These are phyloP conservation scores for Philopedon plagiatum DNA, from an alignment of 2,888 invertebrate species.

Conservation along the genomic window DNA sequence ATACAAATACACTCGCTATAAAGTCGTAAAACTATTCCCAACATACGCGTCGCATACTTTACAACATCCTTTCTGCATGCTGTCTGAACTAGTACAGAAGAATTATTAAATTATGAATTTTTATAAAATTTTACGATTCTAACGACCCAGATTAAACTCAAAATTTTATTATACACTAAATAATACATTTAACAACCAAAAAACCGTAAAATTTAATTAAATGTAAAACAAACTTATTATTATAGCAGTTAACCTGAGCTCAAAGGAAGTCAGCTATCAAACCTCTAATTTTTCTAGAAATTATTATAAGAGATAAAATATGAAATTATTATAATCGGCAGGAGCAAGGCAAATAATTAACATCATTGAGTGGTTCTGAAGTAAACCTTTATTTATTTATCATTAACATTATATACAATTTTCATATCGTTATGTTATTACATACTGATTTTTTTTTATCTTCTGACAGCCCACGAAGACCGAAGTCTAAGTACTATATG, in stretches of 20 bases:
- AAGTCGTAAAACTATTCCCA: neutral
- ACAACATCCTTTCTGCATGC: constrained; percentile 4
- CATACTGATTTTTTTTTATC: no score
- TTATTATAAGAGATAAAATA: neutral
- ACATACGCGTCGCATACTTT: neutral
- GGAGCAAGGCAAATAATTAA: neutral
- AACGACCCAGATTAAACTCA: constrained; percentile 1
- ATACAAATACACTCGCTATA: neutral
- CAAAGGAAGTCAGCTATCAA: constrained; percentile 4
- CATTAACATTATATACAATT: neutral
- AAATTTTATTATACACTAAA: neutral
- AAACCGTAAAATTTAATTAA: constrained; percentile 16
- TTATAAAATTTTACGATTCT: neutral
- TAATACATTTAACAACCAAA: constrained; percentile 7
- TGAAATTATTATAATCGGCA: neutral
- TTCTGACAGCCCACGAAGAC: no score
- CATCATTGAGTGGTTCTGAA: neutral
- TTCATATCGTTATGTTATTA: neutral
- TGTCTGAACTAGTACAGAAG: neutral
- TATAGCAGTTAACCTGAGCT: neutral
- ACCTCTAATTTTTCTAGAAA: neutral
- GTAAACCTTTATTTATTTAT: neutral
- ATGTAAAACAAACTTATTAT: constrained; percentile 12
- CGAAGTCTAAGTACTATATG: no score
- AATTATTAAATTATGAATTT: neutral